A percentile compares a stretch with the other conserved stretches of the same genome.
phyloP scores from a whole-genome alignment of 2,113 vertebrate species.

The Cygnus atratus region DNA sequence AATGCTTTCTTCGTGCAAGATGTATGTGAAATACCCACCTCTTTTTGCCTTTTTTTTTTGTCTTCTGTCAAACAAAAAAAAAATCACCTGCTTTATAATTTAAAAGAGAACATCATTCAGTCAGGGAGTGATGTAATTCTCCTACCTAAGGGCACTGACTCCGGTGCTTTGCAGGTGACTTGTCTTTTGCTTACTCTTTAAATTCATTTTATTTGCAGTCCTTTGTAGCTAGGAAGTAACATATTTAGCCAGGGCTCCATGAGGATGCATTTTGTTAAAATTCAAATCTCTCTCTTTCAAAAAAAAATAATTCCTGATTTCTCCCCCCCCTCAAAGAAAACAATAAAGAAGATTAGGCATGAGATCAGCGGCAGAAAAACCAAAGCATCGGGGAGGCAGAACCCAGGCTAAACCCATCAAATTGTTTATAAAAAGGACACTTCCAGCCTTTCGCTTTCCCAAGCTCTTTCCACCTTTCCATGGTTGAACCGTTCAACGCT shows the following conservation, averaged over 20 bases:
- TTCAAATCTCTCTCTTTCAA: not conserved
- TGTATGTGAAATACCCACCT: slow-evolving; percentile 53
- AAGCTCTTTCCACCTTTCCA: not conserved
- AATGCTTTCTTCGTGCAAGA: slow-evolving; percentile 66
- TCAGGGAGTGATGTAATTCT: slow-evolving; percentile 73
- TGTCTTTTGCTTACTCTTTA: slow-evolving; percentile 76
- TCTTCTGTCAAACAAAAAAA: not conserved
- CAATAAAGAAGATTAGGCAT: slow-evolving; percentile 53
- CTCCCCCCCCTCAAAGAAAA: not conserved
- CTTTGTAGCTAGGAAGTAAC: not conserved
- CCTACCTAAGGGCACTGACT: slow-evolving; percentile 75
- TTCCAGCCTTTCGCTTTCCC: slow-evolving; percentile 10
- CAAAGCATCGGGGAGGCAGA: slow-evolving; percentile 30
- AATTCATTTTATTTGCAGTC: slow-evolving; percentile 51
- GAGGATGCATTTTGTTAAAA: slow-evolving; percentile 16
- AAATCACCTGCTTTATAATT: slow-evolving; percentile 68
- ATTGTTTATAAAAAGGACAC: slow-evolving; percentile 13
- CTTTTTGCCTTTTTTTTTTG: not conserved
- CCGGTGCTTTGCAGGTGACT: slow-evolving; percentile 80
- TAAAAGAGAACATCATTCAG: slow-evolving; percentile 46
- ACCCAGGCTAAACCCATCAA: not conserved
- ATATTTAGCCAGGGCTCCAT: not conserved
- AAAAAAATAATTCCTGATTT: not conserved
- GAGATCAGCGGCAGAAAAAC: slow-evolving; percentile 31
- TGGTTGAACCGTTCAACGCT: slow-evolving; percentile 38